Conservation (phyloP, 2,888 invertebrate genomes). For the Seladonia tumulorum region DNA sequence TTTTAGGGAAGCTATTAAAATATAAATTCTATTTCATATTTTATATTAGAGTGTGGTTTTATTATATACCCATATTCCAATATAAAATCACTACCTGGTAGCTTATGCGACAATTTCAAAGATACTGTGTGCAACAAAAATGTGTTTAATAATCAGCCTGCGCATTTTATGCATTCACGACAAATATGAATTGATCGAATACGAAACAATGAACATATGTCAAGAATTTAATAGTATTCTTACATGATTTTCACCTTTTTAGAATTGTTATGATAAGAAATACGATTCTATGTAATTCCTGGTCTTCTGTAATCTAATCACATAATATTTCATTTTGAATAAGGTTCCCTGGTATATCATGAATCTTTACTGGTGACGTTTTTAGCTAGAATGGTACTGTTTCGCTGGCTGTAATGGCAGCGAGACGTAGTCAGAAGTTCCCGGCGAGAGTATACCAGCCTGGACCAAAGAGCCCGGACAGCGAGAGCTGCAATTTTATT, state of each 20-base stretch:
- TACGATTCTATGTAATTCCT: not conserved
- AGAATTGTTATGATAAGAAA: not conserved
- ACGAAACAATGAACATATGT: not conserved
- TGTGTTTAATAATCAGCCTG: not conserved
- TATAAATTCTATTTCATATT: too few species aligned
- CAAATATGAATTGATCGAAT: not conserved
- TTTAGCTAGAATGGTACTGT: not conserved
- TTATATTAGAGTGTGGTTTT: too few species aligned
- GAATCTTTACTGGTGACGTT: not conserved
- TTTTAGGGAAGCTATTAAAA: too few species aligned
- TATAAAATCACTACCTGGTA: not conserved
- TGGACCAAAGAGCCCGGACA: not conserved
- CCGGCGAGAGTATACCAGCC: not conserved
- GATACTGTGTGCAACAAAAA: not conserved
- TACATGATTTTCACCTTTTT: not conserved
- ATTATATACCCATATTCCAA: too few species aligned
- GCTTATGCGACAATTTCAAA: not conserved
- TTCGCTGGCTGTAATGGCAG: not conserved
- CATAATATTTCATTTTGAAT: not conserved
- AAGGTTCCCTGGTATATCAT: not conserved
- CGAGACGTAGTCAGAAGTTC: not conserved
- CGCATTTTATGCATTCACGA: not conserved
- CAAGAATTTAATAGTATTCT: not conserved
- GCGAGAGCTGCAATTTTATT: conserved; percentile 5
- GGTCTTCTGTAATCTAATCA: not conserved